Percentiles rank a stretch among this genome's conserved stretches.
Conservation (phyloP, 2,113 vertebrate species). For the Hippocampus zosterae region DNA sequence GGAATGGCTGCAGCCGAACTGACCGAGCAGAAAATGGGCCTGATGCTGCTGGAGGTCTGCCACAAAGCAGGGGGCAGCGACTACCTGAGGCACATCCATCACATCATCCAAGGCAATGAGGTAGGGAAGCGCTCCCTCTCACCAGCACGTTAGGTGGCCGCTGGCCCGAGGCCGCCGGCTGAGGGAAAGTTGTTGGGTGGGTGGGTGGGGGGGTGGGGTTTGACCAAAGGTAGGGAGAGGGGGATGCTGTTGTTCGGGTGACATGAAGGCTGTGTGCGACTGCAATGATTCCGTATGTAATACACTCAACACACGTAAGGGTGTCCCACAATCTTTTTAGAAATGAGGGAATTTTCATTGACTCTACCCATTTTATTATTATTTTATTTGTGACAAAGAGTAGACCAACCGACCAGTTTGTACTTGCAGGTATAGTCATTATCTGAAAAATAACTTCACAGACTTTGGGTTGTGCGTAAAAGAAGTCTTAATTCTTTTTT, state of each 20-base stretch:
- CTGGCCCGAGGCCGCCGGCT: slow-evolving; percentile 86
- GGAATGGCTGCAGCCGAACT: slow-evolving; percentile 76
- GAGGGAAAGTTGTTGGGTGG: slow-evolving; percentile 72
- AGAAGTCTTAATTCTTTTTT: too few relatives aligned
- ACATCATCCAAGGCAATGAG: slow-evolving; percentile 99
- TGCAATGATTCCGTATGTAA: slow-evolving; percentile 34
- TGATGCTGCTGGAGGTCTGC: slow-evolving; percentile 97
- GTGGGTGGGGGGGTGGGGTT: slow-evolving; percentile 61
- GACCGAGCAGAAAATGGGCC: slow-evolving; percentile 97
- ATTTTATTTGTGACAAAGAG: too few relatives aligned
- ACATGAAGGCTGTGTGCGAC: slow-evolving; percentile 50
- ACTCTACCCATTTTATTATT: too few relatives aligned
- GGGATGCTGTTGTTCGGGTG: slow-evolving; percentile 45
- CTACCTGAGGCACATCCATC: slow-evolving; percentile 99
- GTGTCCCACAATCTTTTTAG: slow-evolving; percentile 1
- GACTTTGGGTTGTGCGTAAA: too few relatives aligned
- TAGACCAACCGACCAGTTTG: too few relatives aligned
- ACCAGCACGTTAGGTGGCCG: slow-evolving; percentile 94
- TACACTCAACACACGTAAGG: slow-evolving; percentile 21
- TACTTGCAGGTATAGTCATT: too few relatives aligned
- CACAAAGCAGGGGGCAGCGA: slow-evolving; percentile 95
- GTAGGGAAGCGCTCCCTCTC: slow-evolving; percentile 93
- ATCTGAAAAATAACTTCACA: too few relatives aligned
- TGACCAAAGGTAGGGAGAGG: slow-evolving; percentile 68
- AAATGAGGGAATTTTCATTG: too few relatives aligned